phyloP scores from a whole-genome alignment of 2,888 invertebrate genomes.

The Disparrhopalites patrizii region DNA sequence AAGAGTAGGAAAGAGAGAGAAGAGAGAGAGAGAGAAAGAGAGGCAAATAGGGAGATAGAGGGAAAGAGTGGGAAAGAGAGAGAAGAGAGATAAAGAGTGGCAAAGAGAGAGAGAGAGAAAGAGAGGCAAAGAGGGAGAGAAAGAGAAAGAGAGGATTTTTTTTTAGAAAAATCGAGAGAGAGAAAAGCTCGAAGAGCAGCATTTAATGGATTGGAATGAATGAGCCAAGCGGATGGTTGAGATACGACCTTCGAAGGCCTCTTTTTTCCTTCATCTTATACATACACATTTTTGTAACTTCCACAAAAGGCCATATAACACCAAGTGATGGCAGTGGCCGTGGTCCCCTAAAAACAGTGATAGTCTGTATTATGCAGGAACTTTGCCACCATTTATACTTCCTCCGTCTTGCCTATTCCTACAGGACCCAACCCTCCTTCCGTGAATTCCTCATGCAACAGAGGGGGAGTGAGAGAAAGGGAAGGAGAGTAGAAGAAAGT shows the following conservation, averaged over 20 bases:
- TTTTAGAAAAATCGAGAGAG: background rate
- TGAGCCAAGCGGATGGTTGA: conserved; percentile 18
- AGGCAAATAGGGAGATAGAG: background rate
- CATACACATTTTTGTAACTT: background rate
- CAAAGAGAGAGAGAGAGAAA: background rate
- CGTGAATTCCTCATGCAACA: too few relatives aligned
- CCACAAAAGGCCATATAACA: background rate
- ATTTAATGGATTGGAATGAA: conserved; percentile 28
- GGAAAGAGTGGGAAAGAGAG: background rate
- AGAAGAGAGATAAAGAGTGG: background rate
- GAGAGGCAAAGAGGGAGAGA: too few relatives aligned
- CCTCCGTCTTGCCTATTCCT: background rate
- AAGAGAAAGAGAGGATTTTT: too few relatives aligned
- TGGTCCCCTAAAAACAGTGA: background rate
- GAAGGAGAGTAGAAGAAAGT: background rate
- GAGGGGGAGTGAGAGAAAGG: background rate
- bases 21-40: background rate
- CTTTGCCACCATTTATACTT: background rate
- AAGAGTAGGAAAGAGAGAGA: too few relatives aligned
- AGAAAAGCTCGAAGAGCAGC: conserved; percentile 17
- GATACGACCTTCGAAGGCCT: conserved; percentile 15
- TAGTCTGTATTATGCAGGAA: background rate
- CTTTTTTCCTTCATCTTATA: background rate
- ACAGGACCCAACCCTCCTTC: too few relatives aligned
- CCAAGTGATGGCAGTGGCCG: too few relatives aligned